Base-by-base conservation (phyloP, 2,797 vertebrate genomes). In the Chaunax sp. region DNA sequence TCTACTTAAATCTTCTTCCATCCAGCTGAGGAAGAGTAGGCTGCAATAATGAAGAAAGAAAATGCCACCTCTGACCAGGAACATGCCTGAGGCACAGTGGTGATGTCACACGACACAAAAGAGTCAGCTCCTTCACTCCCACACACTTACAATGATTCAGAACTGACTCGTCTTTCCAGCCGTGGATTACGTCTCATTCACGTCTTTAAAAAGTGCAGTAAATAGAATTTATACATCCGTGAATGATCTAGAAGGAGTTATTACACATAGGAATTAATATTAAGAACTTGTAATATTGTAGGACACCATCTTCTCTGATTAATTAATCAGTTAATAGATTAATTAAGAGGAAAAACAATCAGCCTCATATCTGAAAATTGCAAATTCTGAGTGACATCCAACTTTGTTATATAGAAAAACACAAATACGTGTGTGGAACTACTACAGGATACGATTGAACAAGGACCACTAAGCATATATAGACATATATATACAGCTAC, bases 11-110 rank as follows among this genome's bases (percentile, higher is more conserved):
- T 90, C 87, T 83, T 75, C 66, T 68, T 64, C 80, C 51, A 80
- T 90, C 79, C 66, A 80, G 69, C 64, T 69, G 75, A 81, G 67
- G 82, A 80, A 72, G 81, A 67, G 88, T 87, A 78, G 87, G 90
- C 69, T 45, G 78, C 37, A 67, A 68, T 89, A 87, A 88, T 77
- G 76, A 88, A 77, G 85, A 80, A 84, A 81, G 81, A 84, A 87
- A 88, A 89, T 74, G 78, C 80, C 88, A 89, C 87, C 85, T 81
- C 82, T 82, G 80, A 80, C 77, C 78, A 86, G 77, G 72, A 89
- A 88, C 78, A 81, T 1, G 87, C 87, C 70, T 26, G 64, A 58
- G 76, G 84, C 82, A 4, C 38, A 30, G 61, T 25, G 59, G 47
- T 35, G 64, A 78, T 51, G 76, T 54, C 38, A 68, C 52, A 71